Evolutionary conservation across 2,888 invertebrate genomes (phyloP), one percentile per base, ranked within the genome.

Genomic region (Drosophila infuscata): DNA sequence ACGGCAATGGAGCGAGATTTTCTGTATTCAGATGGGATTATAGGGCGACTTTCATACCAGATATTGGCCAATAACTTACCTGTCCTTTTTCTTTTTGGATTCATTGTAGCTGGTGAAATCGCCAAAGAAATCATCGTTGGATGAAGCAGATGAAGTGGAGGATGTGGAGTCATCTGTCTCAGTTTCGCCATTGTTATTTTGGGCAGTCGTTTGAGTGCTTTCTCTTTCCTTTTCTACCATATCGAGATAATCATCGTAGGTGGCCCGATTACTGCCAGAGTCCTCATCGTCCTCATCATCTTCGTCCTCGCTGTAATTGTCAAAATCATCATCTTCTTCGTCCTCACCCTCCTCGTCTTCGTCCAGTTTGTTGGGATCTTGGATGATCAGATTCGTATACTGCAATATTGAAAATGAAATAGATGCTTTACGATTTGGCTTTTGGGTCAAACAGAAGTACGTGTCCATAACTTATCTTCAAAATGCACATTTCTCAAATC

Each of bases 1-100:
- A 79, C 80, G 11, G 88, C 70, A 84, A 94, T 91, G 43, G 93
- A 93, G 61, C 94, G 92, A 77, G 92, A 87, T 77, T 85, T 90
- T 74, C 94, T 92, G 35, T 0, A 29, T 48, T 15, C 3, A 51
- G 6, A 38, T 8, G 12, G 7, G n/a, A 3, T 35, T 30, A 0
- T 38, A 17, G 11, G 6, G 0, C 7, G 3, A 17, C 17, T 29
- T 5, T 5, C 20, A 4, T 8, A 8, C 8, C 15, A 41, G 29
- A 38, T 51, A 11, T 54, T 0, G 15, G 8, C 41, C 1, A 48
- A 6, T 11, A 9, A 57, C 69, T 66, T 63, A 91, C 92, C 91
- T 81, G 68, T 85, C 76, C 8, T 79, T 84, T 53, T 85, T 89
- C 65, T 85, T 89, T 38, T 85, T 83, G 9, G 85, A 81, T 29